Base-by-base conservation (phyloP, 2,797 vertebrate species). In the Scarus forsteni region DNA sequence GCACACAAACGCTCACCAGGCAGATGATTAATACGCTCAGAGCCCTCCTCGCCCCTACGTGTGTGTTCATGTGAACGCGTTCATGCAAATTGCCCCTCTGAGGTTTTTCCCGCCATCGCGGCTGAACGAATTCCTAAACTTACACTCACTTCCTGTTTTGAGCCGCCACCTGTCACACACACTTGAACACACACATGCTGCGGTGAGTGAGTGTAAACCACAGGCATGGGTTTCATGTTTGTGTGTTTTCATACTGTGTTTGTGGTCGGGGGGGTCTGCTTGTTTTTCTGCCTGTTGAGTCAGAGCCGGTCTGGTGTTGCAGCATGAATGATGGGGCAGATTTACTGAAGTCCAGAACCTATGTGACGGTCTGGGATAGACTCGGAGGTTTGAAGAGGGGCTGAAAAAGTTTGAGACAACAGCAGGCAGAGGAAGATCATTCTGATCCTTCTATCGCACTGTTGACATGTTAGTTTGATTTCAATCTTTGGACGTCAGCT, bases 81-180 rank as follows among this genome's bases (percentile, higher is more conserved):
- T 58, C 35, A 52, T 53, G 6, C 42, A 49, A 44, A 39, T 10
- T 42, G 11, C 10, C 14, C 16, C 14, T 18, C 16, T 4, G 36
- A 62, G 44, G 52, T 73, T 70, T 72, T 34, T 51, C 84, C 73
- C 81, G 40, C 83, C 83, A 81, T 76, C 61, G 35, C 88, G 87
- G 86, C 68, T 58, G 56, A 88, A 44, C 80, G 67, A 92, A 94
- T 94, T 94, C 90, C 88, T 84, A 54, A 75, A 74, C 75, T 80
- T 70, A 92, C 90, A 95, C 84, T 95, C 93, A 93, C 69, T 95
- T 95, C 93, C 93, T 93, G 89, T 91, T 87, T 85, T 92, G 75
- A 91, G 79, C 89, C 81, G 86, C 80, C 94, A 79, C 92, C 93
- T 95, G 92, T 91, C 11, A 51, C 40, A 50, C 70, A 65, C 52